These are phyloP conservation scores for Tenthredo scrophulariae DNA, from an alignment of 2,888 invertebrate species.

Conservation along the genomic window DNA sequence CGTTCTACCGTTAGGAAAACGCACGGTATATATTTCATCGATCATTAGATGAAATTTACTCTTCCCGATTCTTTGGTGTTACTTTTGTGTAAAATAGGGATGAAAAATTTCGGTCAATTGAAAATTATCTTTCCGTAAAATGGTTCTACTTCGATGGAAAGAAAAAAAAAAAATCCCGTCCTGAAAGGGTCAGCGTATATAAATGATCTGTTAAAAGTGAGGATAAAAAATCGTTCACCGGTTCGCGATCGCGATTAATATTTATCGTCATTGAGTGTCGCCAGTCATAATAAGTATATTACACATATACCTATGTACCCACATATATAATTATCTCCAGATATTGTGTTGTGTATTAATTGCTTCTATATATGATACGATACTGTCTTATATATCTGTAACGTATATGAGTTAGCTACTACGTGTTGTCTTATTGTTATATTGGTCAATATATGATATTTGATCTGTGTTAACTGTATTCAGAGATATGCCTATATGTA, in stretches of 20 bases:
- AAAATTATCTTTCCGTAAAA: not conserved
- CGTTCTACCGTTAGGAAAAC: no score
- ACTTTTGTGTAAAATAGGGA: no score
- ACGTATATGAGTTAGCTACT: not conserved
- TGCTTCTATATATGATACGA: slow-evolving; percentile 6
- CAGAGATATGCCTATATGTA: not conserved
- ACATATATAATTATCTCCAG: slow-evolving; percentile 61
- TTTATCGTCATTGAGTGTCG: slow-evolving; percentile 37
- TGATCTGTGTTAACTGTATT: slow-evolving; percentile 22
- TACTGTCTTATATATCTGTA: not conserved
- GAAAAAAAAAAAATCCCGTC: not conserved
- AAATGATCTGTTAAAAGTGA: not conserved
- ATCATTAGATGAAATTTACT: no score
- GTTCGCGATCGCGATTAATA: slow-evolving; percentile 19
- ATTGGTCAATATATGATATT: not conserved
- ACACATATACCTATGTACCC: slow-evolving; percentile 45
- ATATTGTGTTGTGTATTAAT: slow-evolving; percentile 51
- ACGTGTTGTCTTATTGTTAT: slow-evolving; percentile 1
- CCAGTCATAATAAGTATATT: slow-evolving; percentile 47
- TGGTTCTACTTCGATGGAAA: not conserved
- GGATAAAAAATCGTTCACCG: not conserved
- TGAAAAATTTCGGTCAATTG: no score
- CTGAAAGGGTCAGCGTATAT: not conserved
- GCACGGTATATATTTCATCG: no score
- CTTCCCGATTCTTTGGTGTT: no score